These are phyloP conservation scores for Melanotaenia maccullochi DNA, from an alignment of 2,797 vertebrate species.

Conservation along the genomic window DNA sequence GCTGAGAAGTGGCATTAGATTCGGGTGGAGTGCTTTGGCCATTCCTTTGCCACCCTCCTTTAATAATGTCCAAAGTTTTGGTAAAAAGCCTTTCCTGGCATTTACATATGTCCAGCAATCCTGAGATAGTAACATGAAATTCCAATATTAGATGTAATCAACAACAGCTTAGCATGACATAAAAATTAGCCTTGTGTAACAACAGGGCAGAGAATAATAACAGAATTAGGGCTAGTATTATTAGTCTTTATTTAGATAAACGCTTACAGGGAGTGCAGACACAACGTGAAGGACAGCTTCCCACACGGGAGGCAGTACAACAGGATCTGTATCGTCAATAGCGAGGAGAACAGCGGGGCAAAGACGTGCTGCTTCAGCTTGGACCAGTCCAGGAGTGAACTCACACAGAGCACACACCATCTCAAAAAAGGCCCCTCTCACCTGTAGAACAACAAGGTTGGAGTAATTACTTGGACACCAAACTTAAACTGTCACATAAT, in stretches of 20 bases:
- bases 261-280: constrained; percentile 86
- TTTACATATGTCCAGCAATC: constrained; percentile 96
- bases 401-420: constrained; percentile 89
- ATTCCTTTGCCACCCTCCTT: constrained; percentile 92
- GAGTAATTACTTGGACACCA: no score
- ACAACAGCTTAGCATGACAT: not conserved
- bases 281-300: constrained; percentile 90
- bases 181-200: not conserved
- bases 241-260: not conserved
- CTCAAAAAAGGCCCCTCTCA: constrained; percentile 95
- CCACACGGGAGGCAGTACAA: constrained; percentile 93
- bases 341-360: constrained; percentile 91
- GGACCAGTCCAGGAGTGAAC: constrained; percentile 84
- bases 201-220: no score
- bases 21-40: constrained; percentile 90
- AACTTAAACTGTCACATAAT: not conserved
- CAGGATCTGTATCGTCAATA: constrained; percentile 92
- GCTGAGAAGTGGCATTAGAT: constrained; percentile 94
- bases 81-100: constrained; percentile 91
- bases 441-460: constrained; percentile 73
- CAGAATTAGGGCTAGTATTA: not conserved
- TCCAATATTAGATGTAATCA: not conserved
- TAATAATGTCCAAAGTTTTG: constrained; percentile 90
- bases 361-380: constrained; percentile 86
- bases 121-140: constrained; percentile 69